Evolutionary conservation across 2,888 invertebrate species (phyloP), one percentile per base, ranked within the genome.

Genomic region (Drosophila affinis): DNA sequence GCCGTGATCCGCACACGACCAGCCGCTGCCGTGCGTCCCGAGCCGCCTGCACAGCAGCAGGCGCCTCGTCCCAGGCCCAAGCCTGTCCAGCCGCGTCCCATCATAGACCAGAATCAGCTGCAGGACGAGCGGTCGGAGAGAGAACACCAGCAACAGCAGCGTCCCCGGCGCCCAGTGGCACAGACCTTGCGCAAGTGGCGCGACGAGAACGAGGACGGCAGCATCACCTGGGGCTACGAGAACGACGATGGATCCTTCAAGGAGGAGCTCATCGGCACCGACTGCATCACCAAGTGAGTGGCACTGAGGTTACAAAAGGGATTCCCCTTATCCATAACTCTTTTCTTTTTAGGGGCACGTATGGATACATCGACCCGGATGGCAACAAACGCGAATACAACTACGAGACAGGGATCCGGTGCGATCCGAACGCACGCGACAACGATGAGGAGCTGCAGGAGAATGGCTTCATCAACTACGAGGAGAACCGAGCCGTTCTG

Each of bases 221-320:
- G 95, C 89, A 97, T 97, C 81, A 95, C 96, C 0, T 97, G 97
- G 97, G 97, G 97, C 55, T 97, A 95, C 88, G 97, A 97, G 91
- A 97, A 97, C 90, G 97, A 97, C 82, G 97, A 97, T 87, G 97
- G 97, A 24, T 95, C 96, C 2, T 97, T 96, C 92, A 97, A 97
- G 90, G 97, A 97, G 90, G 97, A 97, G 93, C 94, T 94, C 9
- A 96, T 97, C 79, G 97, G 97, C 51, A 93, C 94, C 12, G 96
- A 97, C 91, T 96, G 96, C 86, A 91, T 96, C 69, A 95, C 95
- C 27, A 92, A 93, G 92, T 92, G 62, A 88, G 90, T 88, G 14
- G 14, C 17, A 21, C 3, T 29, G 12, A 18, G 29, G 27, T 32
- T 1, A 7, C 12, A 12, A 4, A 17, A 3, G 3, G 7, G 3